A percentile compares a stretch with the other conserved stretches of the same genome.
These are phyloP conservation scores for Coracias cyanogaster DNA, from an alignment of 2,797 vertebrate genomes.

Conservation along the genomic window DNA sequence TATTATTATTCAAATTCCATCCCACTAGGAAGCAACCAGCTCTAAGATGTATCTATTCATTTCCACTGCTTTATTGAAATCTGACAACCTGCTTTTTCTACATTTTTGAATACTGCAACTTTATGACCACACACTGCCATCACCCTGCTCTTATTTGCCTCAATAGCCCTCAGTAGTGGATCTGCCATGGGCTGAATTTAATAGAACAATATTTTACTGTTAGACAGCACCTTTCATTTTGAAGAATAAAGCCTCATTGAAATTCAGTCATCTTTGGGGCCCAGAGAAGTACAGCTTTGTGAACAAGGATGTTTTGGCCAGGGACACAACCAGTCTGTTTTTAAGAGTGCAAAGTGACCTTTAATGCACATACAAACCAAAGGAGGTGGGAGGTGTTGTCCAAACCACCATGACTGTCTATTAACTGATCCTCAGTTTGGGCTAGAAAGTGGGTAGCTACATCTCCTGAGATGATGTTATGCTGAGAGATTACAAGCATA, in stretches of 20 bases:
- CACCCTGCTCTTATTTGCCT: slow-evolving; percentile 72
- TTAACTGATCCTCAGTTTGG: neutral
- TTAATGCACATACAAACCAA: neutral
- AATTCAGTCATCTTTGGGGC: slow-evolving; percentile 68
- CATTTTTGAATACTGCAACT: slow-evolving; percentile 72
- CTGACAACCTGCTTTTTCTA: slow-evolving; percentile 58
- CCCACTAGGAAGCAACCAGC: slow-evolving; percentile 37
- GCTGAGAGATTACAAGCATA: neutral
- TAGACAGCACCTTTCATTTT: slow-evolving; percentile 68
- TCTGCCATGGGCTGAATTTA: slow-evolving; percentile 69
- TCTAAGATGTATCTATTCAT: slow-evolving; percentile 61
- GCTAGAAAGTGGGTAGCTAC: neutral
- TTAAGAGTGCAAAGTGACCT: neutral
- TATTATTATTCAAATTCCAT: slow-evolving; percentile 66
- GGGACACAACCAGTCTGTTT: neutral
- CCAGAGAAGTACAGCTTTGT: neutral
- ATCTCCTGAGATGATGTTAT: neutral
- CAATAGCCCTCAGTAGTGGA: slow-evolving; percentile 73
- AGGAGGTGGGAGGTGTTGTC: neutral
- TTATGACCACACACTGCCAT: slow-evolving; percentile 68
- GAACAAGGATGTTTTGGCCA: neutral
- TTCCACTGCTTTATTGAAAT: slow-evolving; percentile 65
- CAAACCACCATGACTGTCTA: neutral
- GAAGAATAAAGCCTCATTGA: slow-evolving; percentile 70
- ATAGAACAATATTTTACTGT: slow-evolving; percentile 73